Percentiles rank a stretch among this genome's conserved stretches.
phyloP scores from a whole-genome alignment of 1,140 invertebrate species.

The Euura lappo region DNA sequence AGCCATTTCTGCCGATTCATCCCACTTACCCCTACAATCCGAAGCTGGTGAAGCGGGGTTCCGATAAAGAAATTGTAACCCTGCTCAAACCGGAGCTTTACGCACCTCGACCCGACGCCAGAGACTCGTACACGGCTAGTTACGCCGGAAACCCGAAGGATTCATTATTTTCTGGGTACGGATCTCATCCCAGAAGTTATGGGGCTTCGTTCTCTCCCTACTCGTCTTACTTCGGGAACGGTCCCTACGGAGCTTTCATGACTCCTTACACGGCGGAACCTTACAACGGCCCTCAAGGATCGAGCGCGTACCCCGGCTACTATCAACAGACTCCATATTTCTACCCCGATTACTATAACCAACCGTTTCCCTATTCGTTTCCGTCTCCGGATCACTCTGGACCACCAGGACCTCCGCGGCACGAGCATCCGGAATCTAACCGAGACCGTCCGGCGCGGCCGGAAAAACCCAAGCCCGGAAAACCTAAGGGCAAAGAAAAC shows the following conservation, averaged over 20 bases:
- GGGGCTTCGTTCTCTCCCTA: constrained; percentile 9
- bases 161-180: constrained; percentile 40
- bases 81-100: constrained; percentile 46
- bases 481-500: constrained; percentile 21
- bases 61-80: constrained; percentile 35
- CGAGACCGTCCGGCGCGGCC: constrained; percentile 28
- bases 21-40: constrained; percentile 52
- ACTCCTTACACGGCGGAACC: constrained; percentile 17
- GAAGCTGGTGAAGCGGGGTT: constrained; percentile 52
- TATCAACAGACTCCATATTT: constrained; percentile 46
- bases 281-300: constrained; percentile 25
- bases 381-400: constrained; percentile 29
- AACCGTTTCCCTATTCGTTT: constrained; percentile 38
- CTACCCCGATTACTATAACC: constrained; percentile 46
- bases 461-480: constrained; percentile 30
- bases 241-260: constrained; percentile 19
- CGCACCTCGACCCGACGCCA: constrained; percentile 43
- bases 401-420: constrained; percentile 10
- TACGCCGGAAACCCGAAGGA: constrained; percentile 36
- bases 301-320: constrained; percentile 39
- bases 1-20: constrained; percentile 56
- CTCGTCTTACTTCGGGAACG: constrained; percentile 24
- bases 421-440: constrained; percentile 20
- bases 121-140: constrained; percentile 43
- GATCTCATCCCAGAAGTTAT: constrained; percentile 34